phyloP scores from a whole-genome alignment of 2,113 vertebrate genomes.

The Casuarius casuarius region DNA sequence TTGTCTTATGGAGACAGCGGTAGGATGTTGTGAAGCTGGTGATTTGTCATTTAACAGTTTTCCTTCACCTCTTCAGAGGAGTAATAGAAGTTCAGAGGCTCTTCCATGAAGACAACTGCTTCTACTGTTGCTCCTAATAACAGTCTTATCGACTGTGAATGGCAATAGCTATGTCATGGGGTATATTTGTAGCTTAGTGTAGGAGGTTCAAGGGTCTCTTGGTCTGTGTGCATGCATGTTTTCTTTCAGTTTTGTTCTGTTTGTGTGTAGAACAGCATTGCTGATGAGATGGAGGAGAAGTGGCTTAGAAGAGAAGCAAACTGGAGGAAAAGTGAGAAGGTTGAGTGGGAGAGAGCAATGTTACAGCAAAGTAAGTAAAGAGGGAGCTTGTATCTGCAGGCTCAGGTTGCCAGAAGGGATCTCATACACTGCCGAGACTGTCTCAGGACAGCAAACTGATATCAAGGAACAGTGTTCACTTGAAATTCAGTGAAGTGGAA shows the following conservation, averaged over 20 bases:
- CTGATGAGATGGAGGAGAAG: conserved; percentile 74
- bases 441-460: not conserved
- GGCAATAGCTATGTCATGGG: not conserved
- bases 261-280: conserved; percentile 60
- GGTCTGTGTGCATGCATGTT: not conserved
- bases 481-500: not conserved
- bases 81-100: not conserved
- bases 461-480: not conserved
- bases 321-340: conserved; percentile 67
- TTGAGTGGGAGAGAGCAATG: conserved; percentile 62
- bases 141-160: not conserved
- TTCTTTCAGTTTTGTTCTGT: not conserved
- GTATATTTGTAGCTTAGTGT: not conserved
- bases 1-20: not conserved
- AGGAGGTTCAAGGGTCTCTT: not conserved
- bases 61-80: not conserved
- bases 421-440: not conserved
- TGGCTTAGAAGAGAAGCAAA: conserved; percentile 65
- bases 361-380: conserved; percentile 69
- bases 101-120: no score
- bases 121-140: not conserved
- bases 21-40: no score
- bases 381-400: not conserved
- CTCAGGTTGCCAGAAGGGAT: not conserved
- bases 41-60: not conserved